phyloP scores from a whole-genome alignment of 2,797 vertebrate genomes.

The Sebastes reedi region DNA sequence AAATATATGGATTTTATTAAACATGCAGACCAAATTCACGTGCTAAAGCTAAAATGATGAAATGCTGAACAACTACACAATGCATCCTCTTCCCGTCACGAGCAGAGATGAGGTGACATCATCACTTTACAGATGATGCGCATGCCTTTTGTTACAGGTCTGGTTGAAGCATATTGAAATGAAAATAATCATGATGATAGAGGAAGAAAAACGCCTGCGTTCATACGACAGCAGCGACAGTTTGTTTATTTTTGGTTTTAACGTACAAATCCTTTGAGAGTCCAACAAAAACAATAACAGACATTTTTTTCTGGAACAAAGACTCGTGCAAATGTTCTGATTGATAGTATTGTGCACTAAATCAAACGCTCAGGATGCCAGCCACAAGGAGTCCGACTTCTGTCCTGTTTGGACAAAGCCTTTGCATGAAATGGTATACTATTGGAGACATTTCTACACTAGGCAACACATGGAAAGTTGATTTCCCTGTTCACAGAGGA shows the following conservation, averaged over 20 bases:
- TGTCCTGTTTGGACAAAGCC: slow-evolving; percentile 42
- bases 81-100: not conserved
- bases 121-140: slow-evolving; percentile 5
- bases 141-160: slow-evolving; percentile 24
- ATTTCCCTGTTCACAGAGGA: not conserved
- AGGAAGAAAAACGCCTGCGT: slow-evolving; percentile 49
- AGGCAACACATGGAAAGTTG: not conserved
- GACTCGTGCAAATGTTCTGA: slow-evolving; percentile 51
- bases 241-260: slow-evolving; percentile 60
- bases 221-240: slow-evolving; percentile 27
- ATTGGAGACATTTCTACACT: not conserved
- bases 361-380: slow-evolving; percentile 73
- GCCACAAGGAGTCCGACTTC: slow-evolving; percentile 43
- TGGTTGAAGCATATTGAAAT: slow-evolving; percentile 9
- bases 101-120: not conserved
- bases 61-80: not conserved
- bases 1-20: not conserved
- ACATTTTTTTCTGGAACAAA: slow-evolving; percentile 79
- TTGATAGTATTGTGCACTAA: slow-evolving; percentile 68
- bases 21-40: not conserved
- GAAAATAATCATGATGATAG: slow-evolving; percentile 66
- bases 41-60: not conserved
- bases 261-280: slow-evolving; percentile 74
- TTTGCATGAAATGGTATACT: not conserved
- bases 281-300: slow-evolving; percentile 80